A percentile compares a stretch with the other conserved stretches of the same genome.
Evolutionary conservation across 2,888 invertebrate species (phyloP).

Genomic region (Hydrotaea diabolus): DNA sequence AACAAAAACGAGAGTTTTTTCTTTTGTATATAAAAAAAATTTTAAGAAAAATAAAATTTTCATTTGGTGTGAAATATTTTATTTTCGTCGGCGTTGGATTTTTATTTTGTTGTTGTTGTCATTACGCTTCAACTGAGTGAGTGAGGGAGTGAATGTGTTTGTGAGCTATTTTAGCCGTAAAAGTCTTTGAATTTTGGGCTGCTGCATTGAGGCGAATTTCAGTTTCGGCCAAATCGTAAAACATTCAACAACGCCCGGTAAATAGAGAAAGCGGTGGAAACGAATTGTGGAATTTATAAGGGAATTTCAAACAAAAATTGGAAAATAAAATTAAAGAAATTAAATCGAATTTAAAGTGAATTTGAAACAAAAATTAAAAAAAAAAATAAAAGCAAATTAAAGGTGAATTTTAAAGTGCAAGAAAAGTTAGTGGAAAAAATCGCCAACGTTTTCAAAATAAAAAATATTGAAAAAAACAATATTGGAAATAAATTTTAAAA

Average conservation of each 20-base stretch:
- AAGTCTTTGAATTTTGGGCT: conserved; percentile 7
- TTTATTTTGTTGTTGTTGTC: too few relatives aligned
- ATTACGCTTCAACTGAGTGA: too few relatives aligned
- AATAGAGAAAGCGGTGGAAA: background rate
- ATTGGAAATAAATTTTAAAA: background rate
- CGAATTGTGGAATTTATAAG: too few relatives aligned
- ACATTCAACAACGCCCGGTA: conserved; percentile 13
- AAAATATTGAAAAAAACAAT: background rate
- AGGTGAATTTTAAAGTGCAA: background rate
- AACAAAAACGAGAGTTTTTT: background rate
- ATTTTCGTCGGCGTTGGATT: background rate
- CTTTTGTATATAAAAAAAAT: too few relatives aligned
- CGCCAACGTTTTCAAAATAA: too few relatives aligned
- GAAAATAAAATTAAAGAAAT: too few relatives aligned
- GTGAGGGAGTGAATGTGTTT: too few relatives aligned
- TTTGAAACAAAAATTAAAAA: too few relatives aligned
- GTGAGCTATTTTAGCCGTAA: conserved; percentile 7
- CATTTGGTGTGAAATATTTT: background rate
- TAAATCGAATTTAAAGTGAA: too few relatives aligned
- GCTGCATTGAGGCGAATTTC: conserved; percentile 33
- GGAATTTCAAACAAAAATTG: too few relatives aligned
- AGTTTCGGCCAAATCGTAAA: conserved; percentile 37
- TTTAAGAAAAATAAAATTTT: too few relatives aligned
- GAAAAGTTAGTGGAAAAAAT: background rate
- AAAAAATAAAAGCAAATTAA: too few relatives aligned